Conservation (phyloP, 1,140 invertebrate species). For the Brachionus plicatilis region DNA sequence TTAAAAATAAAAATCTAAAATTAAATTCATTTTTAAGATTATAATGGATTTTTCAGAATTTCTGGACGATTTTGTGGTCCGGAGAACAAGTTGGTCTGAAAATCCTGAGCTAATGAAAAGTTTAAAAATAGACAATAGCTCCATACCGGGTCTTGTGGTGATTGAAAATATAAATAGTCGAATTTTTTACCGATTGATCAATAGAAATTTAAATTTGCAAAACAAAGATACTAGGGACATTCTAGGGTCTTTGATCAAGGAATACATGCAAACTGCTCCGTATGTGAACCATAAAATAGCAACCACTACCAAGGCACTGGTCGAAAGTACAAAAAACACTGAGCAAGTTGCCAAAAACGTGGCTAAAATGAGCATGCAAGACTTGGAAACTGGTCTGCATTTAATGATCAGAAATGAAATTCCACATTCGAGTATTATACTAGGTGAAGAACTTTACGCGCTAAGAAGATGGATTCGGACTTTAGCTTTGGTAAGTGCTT, state of each 20-base stretch:
- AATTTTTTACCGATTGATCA: not conserved
- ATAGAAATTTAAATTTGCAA: not conserved
- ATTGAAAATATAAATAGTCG: not conserved
- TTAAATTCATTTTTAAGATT: not conserved
- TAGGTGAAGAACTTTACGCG: not conserved
- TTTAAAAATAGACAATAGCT: not conserved
- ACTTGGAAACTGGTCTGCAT: not conserved
- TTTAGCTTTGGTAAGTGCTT: not conserved
- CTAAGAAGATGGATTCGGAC: not conserved
- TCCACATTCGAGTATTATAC: not conserved
- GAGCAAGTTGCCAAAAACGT: not conserved
- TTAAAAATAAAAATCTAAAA: not conserved
- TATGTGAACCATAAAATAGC: not conserved
- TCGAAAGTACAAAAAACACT: not conserved
- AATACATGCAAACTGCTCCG: not conserved
- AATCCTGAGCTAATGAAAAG: not conserved
- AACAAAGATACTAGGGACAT: not conserved
- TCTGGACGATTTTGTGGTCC: not conserved
- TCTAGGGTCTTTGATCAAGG: not conserved
- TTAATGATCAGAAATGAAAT: slow-evolving; percentile 15
- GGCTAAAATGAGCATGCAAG: not conserved
- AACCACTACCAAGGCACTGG: not conserved
- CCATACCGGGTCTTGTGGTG: not conserved
- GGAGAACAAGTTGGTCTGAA: not conserved
- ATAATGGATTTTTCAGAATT: slow-evolving; percentile 13